Base-by-base conservation (phyloP, 1,140 invertebrate genomes). In the Zaprionus capensis region DNA sequence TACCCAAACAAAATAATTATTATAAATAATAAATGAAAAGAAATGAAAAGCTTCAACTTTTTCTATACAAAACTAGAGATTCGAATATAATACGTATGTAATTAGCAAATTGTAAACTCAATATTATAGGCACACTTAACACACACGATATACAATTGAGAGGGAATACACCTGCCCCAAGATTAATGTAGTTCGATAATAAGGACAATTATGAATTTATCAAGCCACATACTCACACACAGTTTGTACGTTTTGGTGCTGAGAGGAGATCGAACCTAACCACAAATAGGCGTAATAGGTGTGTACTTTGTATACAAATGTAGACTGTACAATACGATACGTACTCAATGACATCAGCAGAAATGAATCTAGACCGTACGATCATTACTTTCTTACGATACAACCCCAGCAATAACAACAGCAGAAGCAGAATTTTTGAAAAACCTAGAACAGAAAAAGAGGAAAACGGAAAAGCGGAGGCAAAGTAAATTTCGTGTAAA, bases 401-500 rank as follows among this genome's bases (percentile, higher is more conserved):
- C 55, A 71, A 64, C 66, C 53, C 56, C 61, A 71, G 56, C 55
- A 73, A 61, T 17, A 62, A 51, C 44, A 62, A 17, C 44, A 51
- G 34, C 24, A 51, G 41, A 46, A 69, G 34, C 56, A 70, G 24
- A 51, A 61, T 12, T 44, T 68, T 68, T 44, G 38, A 56, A 34
- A 46, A 34, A 62, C 49, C 15, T 38, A 71, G 22, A 20, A 71
- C 44, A 71, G 44, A 61, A 56, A 51, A 14, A 53, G 56, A 14
- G 76, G 71, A 56, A 22, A 34, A 34, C 11, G 9, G 67, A 69
- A 76, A 57, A 61, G 56, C 71, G 58, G 55, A 65, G 73, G 66
- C 49, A 76, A 90, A 73, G 64, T 69, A 84, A 70, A 79, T 78
- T 82, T 90, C 78, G 72, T 90, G 73, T 86, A 88, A 82, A 91